Evolutionary conservation across 2,888 invertebrate species (phyloP).

Genomic region (Strigamia transsilvanica): DNA sequence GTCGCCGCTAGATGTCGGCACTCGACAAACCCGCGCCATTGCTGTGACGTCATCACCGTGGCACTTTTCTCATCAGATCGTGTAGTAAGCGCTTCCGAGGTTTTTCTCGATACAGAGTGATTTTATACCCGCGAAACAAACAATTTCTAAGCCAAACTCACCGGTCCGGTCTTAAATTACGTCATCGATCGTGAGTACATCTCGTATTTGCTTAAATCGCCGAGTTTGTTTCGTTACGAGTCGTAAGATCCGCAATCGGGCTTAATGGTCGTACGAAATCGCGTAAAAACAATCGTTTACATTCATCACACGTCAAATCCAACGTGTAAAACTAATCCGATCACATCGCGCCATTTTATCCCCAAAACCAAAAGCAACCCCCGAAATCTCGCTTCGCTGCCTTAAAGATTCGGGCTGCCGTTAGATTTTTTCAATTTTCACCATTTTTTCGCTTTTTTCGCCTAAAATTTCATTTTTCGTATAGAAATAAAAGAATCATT

Average conservation of each 20-base stretch:
- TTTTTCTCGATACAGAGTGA: not conserved
- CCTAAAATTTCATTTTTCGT: too few species aligned
- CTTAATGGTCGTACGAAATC: not conserved
- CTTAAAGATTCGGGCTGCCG: not conserved
- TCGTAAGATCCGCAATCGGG: not conserved
- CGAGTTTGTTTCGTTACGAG: not conserved
- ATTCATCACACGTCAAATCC: not conserved
- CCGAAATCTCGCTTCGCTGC: not conserved
- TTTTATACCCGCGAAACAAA: not conserved
- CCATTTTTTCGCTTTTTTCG: too few species aligned
- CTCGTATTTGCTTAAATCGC: not conserved
- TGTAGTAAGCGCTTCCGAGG: slow-evolving; percentile 25
- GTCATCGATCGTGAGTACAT: not conserved
- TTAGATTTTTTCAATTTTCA: too few species aligned
- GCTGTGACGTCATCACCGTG: not conserved
- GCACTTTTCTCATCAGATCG: not conserved
- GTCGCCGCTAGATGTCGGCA: not conserved
- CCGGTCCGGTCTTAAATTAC: not conserved
- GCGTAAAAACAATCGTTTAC: not conserved
- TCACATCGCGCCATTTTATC: too few species aligned
- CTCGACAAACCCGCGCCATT: not conserved
- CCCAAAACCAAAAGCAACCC: not conserved
- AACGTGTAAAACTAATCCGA: too few species aligned
- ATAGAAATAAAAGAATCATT: too few species aligned
- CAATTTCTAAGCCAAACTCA: not conserved